Evolutionary conservation across 2,888 invertebrate genomes (phyloP).

Genomic region (Pachliopta kotzebuea): DNA sequence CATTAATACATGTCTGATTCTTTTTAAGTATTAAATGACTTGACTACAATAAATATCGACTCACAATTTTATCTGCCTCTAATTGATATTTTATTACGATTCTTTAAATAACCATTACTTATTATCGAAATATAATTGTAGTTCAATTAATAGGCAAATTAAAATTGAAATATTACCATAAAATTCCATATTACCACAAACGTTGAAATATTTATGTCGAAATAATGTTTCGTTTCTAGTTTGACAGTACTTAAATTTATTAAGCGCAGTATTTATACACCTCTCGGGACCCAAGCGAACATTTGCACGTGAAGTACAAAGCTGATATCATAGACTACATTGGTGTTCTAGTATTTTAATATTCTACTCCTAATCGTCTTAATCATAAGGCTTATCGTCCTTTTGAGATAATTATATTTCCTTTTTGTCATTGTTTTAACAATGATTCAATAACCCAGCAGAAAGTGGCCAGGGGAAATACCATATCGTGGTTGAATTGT

Average conservation of each 20-base stretch:
- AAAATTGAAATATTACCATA: not conserved
- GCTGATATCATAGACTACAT: not conserved
- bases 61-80: not conserved
- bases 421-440: not conserved
- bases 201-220: not conserved
- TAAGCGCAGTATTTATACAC: not conserved
- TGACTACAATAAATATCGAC: not conserved
- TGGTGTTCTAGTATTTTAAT: not conserved
- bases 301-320: too few relatives aligned
- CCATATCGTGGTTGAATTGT: not conserved
- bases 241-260: not conserved
- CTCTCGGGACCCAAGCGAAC: too few relatives aligned
- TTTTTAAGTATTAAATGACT: not conserved
- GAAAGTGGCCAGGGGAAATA: not conserved
- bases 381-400: not conserved
- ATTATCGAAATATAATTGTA: not conserved
- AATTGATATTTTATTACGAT: conserved; percentile 1
- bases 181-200: too few relatives aligned
- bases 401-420: not conserved
- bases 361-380: not conserved
- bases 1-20: not conserved
- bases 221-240: not conserved
- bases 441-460: not conserved
- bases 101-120: not conserved
- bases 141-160: not conserved